Percentiles rank a stretch among this genome's conserved stretches.
Evolutionary conservation across 2,888 invertebrate genomes (phyloP).

Genomic region (Trichopoda pennipes): DNA sequence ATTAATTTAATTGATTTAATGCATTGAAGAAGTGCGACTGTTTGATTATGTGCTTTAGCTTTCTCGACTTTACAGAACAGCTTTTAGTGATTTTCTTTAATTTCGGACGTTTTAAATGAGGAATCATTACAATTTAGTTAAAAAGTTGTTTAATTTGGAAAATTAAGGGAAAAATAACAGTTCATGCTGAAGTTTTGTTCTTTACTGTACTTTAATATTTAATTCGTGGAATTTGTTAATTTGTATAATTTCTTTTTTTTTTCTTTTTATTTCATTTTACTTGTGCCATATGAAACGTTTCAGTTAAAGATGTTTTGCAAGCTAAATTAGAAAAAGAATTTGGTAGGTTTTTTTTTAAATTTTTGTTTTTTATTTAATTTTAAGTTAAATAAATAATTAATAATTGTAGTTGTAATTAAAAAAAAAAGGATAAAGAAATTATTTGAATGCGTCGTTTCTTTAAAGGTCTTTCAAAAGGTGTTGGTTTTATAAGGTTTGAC

Average conservation of each 20-base stretch:
- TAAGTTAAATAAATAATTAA: not conserved
- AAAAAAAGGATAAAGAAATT: not conserved
- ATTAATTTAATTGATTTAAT: no score
- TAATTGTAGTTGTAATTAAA: not conserved
- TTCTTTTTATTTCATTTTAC: constrained; percentile 41
- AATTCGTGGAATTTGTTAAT: not conserved
- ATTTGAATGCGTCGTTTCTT: constrained; percentile 10
- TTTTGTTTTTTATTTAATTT: not conserved
- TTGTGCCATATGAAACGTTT: constrained; percentile 24
- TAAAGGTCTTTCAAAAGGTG: constrained; percentile 93
- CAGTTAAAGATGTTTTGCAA: constrained; percentile 52
- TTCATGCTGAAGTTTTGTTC: no score
- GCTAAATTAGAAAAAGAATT: constrained; percentile 39
- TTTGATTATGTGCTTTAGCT: no score
- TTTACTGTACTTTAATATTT: no score
- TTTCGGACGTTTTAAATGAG: no score
- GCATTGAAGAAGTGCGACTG: no score
- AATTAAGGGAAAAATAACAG: no score
- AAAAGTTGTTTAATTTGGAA: no score
- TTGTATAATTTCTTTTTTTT: constrained; percentile 2
- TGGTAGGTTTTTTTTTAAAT: constrained; percentile 46
- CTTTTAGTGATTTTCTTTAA: no score
- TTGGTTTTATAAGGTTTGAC: constrained; percentile 96
- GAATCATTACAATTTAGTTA: no score
- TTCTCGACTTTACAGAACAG: no score